Evolutionary conservation across 2,113 vertebrate genomes (phyloP).

Genomic region (Oenanthe oenanthe): DNA sequence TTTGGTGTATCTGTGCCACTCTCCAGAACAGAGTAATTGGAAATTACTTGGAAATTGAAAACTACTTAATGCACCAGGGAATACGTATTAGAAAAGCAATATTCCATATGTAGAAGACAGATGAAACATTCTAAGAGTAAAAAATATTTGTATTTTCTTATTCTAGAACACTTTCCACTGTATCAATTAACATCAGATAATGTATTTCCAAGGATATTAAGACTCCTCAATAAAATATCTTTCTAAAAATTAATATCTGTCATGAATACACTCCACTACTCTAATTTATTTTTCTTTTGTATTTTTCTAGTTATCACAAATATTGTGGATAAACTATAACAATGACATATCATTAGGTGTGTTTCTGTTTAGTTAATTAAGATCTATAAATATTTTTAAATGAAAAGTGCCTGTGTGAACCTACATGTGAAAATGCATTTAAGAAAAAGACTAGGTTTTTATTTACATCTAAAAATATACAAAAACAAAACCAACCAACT

Average conservation of each 20-base stretch:
- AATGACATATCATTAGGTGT: neutral
- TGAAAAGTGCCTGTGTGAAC: neutral
- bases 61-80: neutral
- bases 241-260: neutral
- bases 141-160: neutral
- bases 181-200: neutral
- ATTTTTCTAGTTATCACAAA: neutral
- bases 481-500: neutral
- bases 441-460: neutral
- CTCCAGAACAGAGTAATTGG: neutral
- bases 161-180: neutral
- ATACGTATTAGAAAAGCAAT: neutral
- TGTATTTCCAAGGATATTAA: neutral
- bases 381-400: neutral
- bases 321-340: neutral
- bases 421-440: neutral
- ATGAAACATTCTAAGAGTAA: neutral
- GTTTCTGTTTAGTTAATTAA: neutral
- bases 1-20: neutral
- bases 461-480: neutral
- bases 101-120: neutral
- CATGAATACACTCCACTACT: neutral
- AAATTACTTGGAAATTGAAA: constrained; percentile 3
- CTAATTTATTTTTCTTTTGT: neutral
- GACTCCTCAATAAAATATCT: neutral